These are phyloP conservation scores for Rhynchomys soricoides DNA, from an alignment of 2,113 vertebrate genomes.

Conservation along the genomic window DNA sequence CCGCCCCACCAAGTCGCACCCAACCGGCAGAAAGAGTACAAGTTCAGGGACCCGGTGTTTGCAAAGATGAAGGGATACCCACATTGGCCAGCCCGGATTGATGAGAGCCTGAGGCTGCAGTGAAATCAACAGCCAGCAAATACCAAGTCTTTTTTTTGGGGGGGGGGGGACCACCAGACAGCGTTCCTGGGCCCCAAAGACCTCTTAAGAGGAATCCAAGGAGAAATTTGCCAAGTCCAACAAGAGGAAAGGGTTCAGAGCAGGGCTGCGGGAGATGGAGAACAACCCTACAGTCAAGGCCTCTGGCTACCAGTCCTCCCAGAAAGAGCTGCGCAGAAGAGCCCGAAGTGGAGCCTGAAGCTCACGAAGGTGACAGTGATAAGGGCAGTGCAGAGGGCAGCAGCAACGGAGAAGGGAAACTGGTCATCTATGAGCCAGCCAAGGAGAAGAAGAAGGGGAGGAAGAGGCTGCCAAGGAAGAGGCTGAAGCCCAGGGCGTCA, in stretches of 20 bases:
- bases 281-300: conserved; percentile 96
- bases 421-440: conserved; percentile 93
- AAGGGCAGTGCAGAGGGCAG: conserved; percentile 89
- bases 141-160: conserved; percentile 98
- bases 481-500: conserved; percentile 77
- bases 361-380: conserved; percentile 75
- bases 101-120: conserved; percentile 93
- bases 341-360: conserved; percentile 69
- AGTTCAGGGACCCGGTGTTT: too few species aligned
- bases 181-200: conserved; percentile 96
- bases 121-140: conserved; percentile 95
- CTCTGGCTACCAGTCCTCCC: conserved; percentile 90
- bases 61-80: too few species aligned
- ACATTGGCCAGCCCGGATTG: too few species aligned
- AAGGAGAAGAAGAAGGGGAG: conserved; percentile 87
- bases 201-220: conserved; percentile 94
- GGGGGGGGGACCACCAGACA: conserved; percentile 92
- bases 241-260: conserved; percentile 97
- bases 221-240: conserved; percentile 96
- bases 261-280: conserved; percentile 97
- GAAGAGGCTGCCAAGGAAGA: conserved; percentile 76
- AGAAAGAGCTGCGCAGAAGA: conserved; percentile 88
- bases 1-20: too few species aligned
- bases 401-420: conserved; percentile 94
- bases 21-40: too few species aligned